phyloP scores from a whole-genome alignment of 2,113 vertebrate genomes.

The Catagonus wagneri region DNA sequence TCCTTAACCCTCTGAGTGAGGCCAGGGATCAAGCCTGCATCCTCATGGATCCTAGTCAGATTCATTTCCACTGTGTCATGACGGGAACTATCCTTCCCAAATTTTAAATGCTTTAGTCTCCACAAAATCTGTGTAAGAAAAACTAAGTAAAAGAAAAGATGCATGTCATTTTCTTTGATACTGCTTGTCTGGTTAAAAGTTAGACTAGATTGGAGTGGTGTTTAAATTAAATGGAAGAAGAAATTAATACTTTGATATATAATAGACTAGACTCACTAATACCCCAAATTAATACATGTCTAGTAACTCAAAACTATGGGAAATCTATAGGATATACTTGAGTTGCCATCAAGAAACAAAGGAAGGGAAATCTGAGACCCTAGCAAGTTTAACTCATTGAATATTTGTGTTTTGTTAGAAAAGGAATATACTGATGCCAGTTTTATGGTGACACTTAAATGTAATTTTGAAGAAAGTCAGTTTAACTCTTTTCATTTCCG shows the following conservation, averaged over 20 bases:
- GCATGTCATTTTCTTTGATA: neutral
- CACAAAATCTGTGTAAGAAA: neutral
- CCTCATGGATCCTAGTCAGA: no score
- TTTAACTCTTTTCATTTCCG: neutral
- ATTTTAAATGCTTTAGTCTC: neutral
- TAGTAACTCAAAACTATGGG: neutral
- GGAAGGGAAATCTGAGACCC: neutral
- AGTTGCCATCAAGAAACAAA: neutral
- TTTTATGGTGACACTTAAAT: neutral
- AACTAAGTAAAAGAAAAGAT: neutral
- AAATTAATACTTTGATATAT: neutral
- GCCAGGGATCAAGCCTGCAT: no score
- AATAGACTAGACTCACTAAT: neutral
- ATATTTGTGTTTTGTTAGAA: neutral
- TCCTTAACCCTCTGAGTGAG: no score
- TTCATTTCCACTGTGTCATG: no score
- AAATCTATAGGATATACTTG: neutral
- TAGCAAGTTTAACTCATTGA: neutral
- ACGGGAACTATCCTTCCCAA: neutral
- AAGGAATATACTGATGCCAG: neutral
- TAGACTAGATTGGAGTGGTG: neutral
- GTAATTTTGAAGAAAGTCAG: conserved; percentile 2
- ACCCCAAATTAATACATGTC: neutral
- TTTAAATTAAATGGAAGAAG: neutral
- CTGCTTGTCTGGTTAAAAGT: neutral